Percentiles rank a stretch among this genome's conserved stretches.
These are phyloP conservation scores for Plotosus lineatus DNA, from an alignment of 2,113 vertebrate species.

Conservation along the genomic window DNA sequence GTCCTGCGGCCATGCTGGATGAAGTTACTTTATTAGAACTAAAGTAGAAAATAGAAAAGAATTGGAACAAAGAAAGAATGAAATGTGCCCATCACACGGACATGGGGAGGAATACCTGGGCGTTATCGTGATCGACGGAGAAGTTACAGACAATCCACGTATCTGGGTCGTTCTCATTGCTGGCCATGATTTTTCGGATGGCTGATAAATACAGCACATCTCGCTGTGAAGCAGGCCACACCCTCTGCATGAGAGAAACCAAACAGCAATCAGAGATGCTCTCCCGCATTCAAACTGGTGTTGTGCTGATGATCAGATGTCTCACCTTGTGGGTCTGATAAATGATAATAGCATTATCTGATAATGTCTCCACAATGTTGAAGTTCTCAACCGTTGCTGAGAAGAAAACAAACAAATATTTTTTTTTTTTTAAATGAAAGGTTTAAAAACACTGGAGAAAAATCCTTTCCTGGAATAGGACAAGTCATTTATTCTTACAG, in stretches of 20 bases:
- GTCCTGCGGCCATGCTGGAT: not conserved
- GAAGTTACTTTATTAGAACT: not conserved
- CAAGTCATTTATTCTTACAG: no score
- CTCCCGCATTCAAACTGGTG: not conserved
- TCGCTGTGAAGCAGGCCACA: conserved; percentile 96
- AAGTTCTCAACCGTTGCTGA: conserved; percentile 97
- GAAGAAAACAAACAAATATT: conserved; percentile 33
- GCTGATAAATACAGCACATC: conserved; percentile 95
- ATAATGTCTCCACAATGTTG: conserved; percentile 91
- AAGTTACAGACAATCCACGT: conserved; percentile 99
- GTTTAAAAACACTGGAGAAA: no score
- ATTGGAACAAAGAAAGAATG: not conserved
- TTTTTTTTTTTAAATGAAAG: no score
- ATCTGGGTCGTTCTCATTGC: conserved; percentile 94
- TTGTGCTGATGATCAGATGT: not conserved
- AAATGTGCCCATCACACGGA: no score
- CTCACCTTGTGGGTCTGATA: conserved; percentile 97
- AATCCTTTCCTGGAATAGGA: no score
- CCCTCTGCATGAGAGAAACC: conserved; percentile 76
- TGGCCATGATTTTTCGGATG: conserved; percentile 87
- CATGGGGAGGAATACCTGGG: no score
- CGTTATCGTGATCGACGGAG: conserved; percentile 94
- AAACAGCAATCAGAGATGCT: not conserved
- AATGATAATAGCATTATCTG: conserved; percentile 90
- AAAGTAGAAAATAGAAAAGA: not conserved